Conservation (phyloP, 2,888 invertebrate genomes). For the Lordiphosa fenestrarum region DNA sequence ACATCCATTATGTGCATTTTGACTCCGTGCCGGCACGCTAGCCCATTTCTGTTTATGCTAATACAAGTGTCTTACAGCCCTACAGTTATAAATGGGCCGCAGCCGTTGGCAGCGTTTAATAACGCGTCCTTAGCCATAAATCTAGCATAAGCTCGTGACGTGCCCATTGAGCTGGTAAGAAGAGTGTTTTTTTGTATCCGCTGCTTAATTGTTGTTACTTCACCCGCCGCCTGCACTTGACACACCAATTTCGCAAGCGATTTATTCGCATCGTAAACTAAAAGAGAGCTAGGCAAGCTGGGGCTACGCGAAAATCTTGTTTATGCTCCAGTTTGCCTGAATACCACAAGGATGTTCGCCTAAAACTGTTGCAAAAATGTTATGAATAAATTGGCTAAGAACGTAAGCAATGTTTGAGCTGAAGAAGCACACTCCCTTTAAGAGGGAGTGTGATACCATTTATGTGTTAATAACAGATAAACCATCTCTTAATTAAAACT, state of each 20-base stretch:
- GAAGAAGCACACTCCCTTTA: too few relatives aligned
- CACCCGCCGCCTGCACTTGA: conserved; percentile 48
- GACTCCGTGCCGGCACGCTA: conserved; percentile 24
- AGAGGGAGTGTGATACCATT: background rate
- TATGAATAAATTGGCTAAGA: conserved; percentile 2
- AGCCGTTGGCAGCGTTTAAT: conserved; percentile 54
- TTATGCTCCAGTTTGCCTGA: conserved; percentile 36
- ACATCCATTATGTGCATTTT: conserved; percentile 8
- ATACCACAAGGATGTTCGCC: background rate
- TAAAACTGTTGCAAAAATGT: conserved; percentile 14
- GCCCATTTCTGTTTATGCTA: conserved; percentile 34
- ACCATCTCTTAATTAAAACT: too few relatives aligned
- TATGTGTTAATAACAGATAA: too few relatives aligned
- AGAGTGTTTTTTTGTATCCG: conserved; percentile 18
- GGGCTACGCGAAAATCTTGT: conserved; percentile 9
- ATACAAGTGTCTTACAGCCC: conserved; percentile 21
- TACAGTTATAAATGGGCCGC: conserved; percentile 46
- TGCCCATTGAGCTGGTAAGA: conserved; percentile 49
- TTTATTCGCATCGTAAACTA: conserved; percentile 39
- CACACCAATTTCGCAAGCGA: conserved; percentile 56
- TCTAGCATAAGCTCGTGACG: conserved; percentile 43
- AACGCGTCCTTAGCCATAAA: conserved; percentile 56
- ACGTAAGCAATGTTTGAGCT: background rate
- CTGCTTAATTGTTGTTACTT: conserved; percentile 46
- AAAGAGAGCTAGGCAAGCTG: conserved; percentile 1